A percentile compares a stretch with the other conserved stretches of the same genome.
phyloP scores from a whole-genome alignment of 2,888 invertebrate genomes.

The Drosophila seclusa region DNA sequence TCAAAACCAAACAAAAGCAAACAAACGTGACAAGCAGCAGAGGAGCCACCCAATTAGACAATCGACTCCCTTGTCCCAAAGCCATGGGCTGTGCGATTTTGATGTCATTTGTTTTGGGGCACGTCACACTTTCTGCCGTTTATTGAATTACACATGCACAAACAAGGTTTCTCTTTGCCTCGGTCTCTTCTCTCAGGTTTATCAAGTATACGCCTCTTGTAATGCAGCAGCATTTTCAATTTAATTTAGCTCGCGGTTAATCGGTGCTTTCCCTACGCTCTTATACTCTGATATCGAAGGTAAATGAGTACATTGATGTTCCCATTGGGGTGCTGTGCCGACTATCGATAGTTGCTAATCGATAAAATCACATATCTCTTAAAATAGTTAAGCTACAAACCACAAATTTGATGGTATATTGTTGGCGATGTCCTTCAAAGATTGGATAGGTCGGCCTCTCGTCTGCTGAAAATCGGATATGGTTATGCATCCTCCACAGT shows the following conservation, averaged over 20 bases:
- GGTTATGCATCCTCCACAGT: too few relatives aligned
- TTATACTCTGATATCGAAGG: background rate
- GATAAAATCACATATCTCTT: too few relatives aligned
- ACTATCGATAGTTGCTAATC: too few relatives aligned
- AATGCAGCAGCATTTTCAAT: conserved; percentile 54
- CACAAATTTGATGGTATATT: too few relatives aligned
- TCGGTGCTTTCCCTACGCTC: conserved; percentile 1
- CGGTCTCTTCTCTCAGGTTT: conserved; percentile 24
- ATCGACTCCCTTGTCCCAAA: conserved; percentile 1
- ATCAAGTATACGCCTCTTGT: conserved; percentile 58
- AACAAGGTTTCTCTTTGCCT: conserved; percentile 21
- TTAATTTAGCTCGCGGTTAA: conserved; percentile 56
- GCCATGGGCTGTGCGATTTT: conserved; percentile 29
- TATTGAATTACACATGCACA: conserved; percentile 66
- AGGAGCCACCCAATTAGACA: conserved; percentile 32
- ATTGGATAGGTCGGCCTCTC: too few relatives aligned
- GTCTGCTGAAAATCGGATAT: too few relatives aligned
- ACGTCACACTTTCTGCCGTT: conserved; percentile 57
- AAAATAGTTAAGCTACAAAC: too few relatives aligned
- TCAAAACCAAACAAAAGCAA: conserved; percentile 21
- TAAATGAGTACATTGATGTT: background rate
- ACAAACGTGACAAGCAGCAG: conserved; percentile 42
- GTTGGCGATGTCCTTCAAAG: too few relatives aligned
- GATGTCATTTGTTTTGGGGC: conserved; percentile 65
- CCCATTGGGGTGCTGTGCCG: too few relatives aligned